Evolutionary conservation across 2,797 vertebrate species (phyloP), one percentile per base, ranked within the genome.

Genomic region (Spondyliosoma cantharus): DNA sequence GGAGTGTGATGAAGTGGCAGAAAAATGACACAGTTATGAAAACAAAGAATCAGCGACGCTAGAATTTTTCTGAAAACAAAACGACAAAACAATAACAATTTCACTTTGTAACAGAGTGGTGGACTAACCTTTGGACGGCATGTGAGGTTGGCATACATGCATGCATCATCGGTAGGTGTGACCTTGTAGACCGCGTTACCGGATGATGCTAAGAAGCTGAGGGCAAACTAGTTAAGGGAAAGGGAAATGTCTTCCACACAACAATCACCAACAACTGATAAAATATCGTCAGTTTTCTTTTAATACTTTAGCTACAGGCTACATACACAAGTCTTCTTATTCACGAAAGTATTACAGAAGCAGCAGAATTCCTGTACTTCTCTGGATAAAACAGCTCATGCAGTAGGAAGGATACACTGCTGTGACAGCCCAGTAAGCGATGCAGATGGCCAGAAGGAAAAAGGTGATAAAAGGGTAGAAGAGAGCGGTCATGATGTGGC

Each of bases 391-490:
- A 66, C 20, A 8, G 53, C 71, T 81, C 1, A 0, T 22, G n/a
- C 9, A 66, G 25, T n/a, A 25, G 17, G n/a, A 95, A 97, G 97
- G 98, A 99, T 99, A 99, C 98, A 98, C 92, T n/a, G 98, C 97
- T 62, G 94, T 97, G 76, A 98, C 95, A 0, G 95, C 96, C 96
- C 97, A 97, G 88, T 99, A 99, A 52, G 96, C 96, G 74, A 99
- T 96, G 86, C 97, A 99, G 86, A 99, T 86, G 29, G 96, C 94
- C 86, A 98, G 93, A 50, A 99, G 95, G 73, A 97, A 78, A 93
- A 98, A 99, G 81, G 98, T 99, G 91, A 99, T 83, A 22, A 98
- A 70, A 1, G 98, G 98, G 90, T 97, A 99, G 90, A 98, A 93
- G 80, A 99, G 93, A 0, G 97, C 96, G 25, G 96, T 96, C 94